A percentile compares a stretch with the other conserved stretches of the same genome.
These are phyloP conservation scores for Neoniphon sammara DNA, from an alignment of 2,797 vertebrate species.

Conservation along the genomic window DNA sequence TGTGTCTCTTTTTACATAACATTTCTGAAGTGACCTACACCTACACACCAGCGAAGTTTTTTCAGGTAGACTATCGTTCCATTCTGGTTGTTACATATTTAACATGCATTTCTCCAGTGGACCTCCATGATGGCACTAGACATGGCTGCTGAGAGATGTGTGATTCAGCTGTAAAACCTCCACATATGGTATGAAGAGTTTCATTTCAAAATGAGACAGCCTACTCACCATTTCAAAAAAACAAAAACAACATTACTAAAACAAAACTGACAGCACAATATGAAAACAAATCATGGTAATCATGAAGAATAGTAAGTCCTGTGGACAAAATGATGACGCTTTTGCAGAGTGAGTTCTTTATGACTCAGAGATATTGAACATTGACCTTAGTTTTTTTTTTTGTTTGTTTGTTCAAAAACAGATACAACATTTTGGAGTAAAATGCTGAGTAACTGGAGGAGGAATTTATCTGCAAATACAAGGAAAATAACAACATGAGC, in stretches of 20 bases:
- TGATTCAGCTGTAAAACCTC: too few species aligned
- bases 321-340: not conserved
- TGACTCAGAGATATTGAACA: not conserved
- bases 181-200: too few species aligned
- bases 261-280: too few species aligned
- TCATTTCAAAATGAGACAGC: too few species aligned
- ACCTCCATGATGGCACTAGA: too few species aligned
- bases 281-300: too few species aligned
- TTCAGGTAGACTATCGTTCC: too few species aligned
- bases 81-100: not conserved
- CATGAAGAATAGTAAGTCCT: not conserved
- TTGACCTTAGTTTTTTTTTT: not conserved
- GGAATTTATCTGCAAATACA: slow-evolving; percentile 22
- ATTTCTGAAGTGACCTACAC: not conserved
- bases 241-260: too few species aligned
- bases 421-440: not conserved
- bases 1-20: not conserved
- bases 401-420: not conserved
- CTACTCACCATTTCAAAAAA: too few species aligned
- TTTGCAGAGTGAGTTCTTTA: not conserved
- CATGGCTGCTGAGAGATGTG: too few species aligned
- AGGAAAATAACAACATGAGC: slow-evolving; percentile 15
- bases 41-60: not conserved
- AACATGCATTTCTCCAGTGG: too few species aligned
- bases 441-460: slow-evolving; percentile 78